Evolutionary conservation across 2,113 vertebrate genomes (phyloP).

Genomic region (Cichladusa arquata): DNA sequence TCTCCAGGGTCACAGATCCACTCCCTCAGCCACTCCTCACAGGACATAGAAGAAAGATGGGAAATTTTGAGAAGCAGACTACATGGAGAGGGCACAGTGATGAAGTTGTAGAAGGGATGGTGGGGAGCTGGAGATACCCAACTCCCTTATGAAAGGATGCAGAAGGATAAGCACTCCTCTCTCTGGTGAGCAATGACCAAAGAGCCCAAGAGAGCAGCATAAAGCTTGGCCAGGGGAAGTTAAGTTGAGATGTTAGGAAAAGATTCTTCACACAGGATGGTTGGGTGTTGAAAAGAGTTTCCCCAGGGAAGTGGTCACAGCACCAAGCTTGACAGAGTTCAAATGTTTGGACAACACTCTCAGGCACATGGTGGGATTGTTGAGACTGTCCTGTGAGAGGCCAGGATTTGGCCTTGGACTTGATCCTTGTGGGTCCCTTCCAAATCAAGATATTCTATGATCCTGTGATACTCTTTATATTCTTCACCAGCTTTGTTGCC

Average conservation of each 20-base stretch:
- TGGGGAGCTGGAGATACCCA: neutral
- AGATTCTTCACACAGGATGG: neutral
- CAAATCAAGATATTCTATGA: fast-evolving
- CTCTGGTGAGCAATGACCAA: neutral
- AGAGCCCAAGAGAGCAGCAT: neutral
- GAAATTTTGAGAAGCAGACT: neutral
- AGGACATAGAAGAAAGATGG: neutral
- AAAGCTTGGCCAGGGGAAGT: neutral
- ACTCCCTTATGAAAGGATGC: neutral
- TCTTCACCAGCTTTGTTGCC: neutral
- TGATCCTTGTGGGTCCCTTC: neutral
- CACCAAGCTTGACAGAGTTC: neutral
- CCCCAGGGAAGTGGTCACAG: no score
- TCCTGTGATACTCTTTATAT: neutral
- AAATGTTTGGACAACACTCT: neutral
- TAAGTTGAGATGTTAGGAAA: neutral
- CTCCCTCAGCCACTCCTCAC: neutral
- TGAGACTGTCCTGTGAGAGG: neutral
- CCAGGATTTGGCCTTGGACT: neutral
- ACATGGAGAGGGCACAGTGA: neutral
- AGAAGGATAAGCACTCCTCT: neutral
- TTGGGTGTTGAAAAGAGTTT: neutral
- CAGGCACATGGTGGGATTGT: neutral
- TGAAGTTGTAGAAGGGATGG: neutral
- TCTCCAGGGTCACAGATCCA: neutral